Evolutionary conservation across 2,113 vertebrate genomes (phyloP).

Genomic region (human (Homo sapiens)): DNA sequence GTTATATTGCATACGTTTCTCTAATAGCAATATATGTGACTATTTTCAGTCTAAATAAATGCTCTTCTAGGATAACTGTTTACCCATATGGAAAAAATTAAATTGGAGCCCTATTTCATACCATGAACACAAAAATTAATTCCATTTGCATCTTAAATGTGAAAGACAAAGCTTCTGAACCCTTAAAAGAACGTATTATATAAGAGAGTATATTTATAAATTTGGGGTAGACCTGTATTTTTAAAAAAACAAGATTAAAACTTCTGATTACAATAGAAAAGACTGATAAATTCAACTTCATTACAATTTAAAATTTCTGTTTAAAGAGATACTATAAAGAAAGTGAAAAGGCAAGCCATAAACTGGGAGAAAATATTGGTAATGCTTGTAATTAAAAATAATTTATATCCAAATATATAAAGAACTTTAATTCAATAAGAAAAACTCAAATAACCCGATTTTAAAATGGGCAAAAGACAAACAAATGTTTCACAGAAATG

Average conservation of each 20-base stretch:
- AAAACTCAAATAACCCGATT: neutral
- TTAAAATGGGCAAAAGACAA: slow-evolving; percentile 5
- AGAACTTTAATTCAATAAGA: neutral
- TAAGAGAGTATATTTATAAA: neutral
- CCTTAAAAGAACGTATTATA: neutral
- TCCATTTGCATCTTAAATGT: neutral
- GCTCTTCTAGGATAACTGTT: neutral
- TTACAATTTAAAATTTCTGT: neutral
- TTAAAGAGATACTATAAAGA: neutral
- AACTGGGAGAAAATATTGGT: neutral
- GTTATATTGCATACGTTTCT: neutral
- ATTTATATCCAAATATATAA: neutral
- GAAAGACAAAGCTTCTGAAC: neutral
- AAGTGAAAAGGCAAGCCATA: neutral
- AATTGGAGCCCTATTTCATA: neutral
- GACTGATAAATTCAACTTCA: neutral
- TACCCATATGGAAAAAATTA: neutral
- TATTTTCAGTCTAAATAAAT: slow-evolving; percentile 21
- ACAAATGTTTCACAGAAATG: neutral
- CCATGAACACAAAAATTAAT: neutral
- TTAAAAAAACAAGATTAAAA: neutral
- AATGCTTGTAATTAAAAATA: neutral
- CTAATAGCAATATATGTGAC: neutral
- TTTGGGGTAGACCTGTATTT: neutral
- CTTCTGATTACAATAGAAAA: slow-evolving; percentile 12